Evolutionary conservation across 2,888 invertebrate species (phyloP), one percentile per base, ranked within the genome.

Genomic region (Acanthoscelides obtectus): DNA sequence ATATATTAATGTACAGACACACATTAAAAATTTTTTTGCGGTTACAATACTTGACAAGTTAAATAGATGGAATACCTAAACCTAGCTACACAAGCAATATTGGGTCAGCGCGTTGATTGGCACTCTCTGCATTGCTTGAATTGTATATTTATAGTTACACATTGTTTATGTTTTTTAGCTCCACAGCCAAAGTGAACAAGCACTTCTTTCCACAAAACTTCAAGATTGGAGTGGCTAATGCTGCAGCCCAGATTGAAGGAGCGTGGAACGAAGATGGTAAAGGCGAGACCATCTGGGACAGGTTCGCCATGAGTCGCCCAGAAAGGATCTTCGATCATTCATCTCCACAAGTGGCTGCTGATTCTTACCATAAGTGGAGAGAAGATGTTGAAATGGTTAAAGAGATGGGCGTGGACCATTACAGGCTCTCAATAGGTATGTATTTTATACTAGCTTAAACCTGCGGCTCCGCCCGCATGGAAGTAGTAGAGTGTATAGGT

Each of bases 351-450:
- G 83, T 90, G 0, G 89, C 92, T 0, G 89, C 89, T 71, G 90
- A 92, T 81, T 91, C 91, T 21, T 93, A 92, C 82, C 89, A 91
- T 82, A 87, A 86, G 77, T 89, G 88, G 81, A 86, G 87, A 77
- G 88, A 90, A 65, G 93, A 93, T 77, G 88, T 92, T 0, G 79
- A 83, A 22, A 80, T 91, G 69, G 79, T 92, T 70, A 87, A 86
- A 71, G 81, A 87, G 20, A 83, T 92, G 0, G 90, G 90, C 0
- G 87, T 89, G 1, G 78, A 85, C 70, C 86, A 86, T 80, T 91
- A 91, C 81, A 73, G 78, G 66, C 72, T 75, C 2, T 75, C 75
- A 5, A 75, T 75, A 45, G 45, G 45, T 45, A 25, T 25, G n/a
- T n/a, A n/a, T n/a, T n/a, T n/a, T n/a, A n/a, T n/a, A n/a, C n/a